A percentile compares a stretch with the other conserved stretches of the same genome.
Evolutionary conservation across 2,888 invertebrate species (phyloP).

Genomic region (Phalera bucephala): DNA sequence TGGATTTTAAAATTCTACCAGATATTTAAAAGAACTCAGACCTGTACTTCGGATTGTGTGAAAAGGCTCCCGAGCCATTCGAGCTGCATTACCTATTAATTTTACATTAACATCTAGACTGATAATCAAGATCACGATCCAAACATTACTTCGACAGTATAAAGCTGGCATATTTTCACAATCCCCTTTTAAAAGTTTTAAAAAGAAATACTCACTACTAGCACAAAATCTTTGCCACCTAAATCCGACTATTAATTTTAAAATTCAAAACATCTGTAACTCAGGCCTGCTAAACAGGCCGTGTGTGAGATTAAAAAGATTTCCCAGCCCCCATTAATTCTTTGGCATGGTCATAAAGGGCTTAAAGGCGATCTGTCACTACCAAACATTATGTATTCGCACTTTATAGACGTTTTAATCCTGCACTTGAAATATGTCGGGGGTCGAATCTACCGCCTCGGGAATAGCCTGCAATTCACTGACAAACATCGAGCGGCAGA

Average conservation of each 20-base stretch:
- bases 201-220: no score
- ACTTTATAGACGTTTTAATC: constrained; percentile 74
- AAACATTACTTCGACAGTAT: no score
- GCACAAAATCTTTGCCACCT: constrained; percentile 7
- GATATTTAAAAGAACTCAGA: no score
- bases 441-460: constrained; percentile 31
- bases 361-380: constrained; percentile 61
- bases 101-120: no score
- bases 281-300: constrained; percentile 50
- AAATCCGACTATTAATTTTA: constrained; percentile 25
- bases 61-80: no score
- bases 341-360: constrained; percentile 50
- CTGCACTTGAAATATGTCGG: constrained; percentile 78
- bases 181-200: no score
- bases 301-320: constrained; percentile 61
- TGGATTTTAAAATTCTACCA: no score
- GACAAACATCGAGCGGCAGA: constrained; percentile 57
- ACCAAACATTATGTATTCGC: constrained; percentile 72
- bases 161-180: no score
- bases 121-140: not conserved
- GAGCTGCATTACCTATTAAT: not conserved
- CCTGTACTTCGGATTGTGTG: no score
- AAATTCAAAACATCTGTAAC: constrained; percentile 38
- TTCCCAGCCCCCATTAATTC: constrained; percentile 32
- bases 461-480: constrained; percentile 59